phyloP scores from a whole-genome alignment of 2,797 vertebrate genomes.

The Anomalospiza imberbis region DNA sequence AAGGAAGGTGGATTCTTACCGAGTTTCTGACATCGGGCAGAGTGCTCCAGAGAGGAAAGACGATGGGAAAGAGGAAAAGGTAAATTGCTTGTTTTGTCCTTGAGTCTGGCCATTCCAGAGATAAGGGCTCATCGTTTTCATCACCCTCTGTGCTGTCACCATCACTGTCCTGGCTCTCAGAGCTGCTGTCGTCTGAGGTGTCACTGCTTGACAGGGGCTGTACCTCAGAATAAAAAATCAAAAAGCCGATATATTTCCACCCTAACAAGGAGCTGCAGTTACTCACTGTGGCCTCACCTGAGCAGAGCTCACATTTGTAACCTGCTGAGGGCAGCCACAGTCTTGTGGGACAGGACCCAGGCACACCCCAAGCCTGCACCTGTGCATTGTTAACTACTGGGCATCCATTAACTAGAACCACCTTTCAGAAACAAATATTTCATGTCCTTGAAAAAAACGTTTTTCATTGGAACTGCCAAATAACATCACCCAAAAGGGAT shows the following conservation, averaged over 20 bases:
- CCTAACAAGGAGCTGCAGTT: background rate
- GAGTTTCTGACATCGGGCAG: slow-evolving; percentile 90
- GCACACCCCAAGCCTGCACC: too few species aligned
- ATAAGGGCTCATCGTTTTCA: slow-evolving; percentile 84
- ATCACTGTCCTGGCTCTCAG: slow-evolving; percentile 51
- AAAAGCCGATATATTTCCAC: background rate
- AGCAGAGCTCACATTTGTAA: background rate
- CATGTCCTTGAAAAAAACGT: background rate
- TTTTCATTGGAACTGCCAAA: background rate
- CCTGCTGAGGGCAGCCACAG: background rate
- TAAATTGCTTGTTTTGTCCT: slow-evolving; percentile 87
- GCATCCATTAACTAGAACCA: background rate
- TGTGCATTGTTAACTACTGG: background rate
- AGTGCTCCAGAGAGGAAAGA: slow-evolving; percentile 93
- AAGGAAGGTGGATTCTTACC: slow-evolving; percentile 69
- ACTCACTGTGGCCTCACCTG: background rate
- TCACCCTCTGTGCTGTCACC: slow-evolving; percentile 60
- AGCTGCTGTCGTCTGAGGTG: slow-evolving; percentile 32
- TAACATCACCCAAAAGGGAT: background rate
- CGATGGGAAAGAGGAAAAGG: slow-evolving; percentile 90
- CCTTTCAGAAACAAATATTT: background rate
- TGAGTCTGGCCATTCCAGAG: slow-evolving; percentile 90
- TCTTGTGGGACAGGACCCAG: background rate
- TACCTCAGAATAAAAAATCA: background rate
- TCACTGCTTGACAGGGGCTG: background rate